A percentile compares a stretch with the other conserved stretches of the same genome.
Evolutionary conservation across 2,888 invertebrate genomes (phyloP).

Genomic region (Nymphalis urticae): DNA sequence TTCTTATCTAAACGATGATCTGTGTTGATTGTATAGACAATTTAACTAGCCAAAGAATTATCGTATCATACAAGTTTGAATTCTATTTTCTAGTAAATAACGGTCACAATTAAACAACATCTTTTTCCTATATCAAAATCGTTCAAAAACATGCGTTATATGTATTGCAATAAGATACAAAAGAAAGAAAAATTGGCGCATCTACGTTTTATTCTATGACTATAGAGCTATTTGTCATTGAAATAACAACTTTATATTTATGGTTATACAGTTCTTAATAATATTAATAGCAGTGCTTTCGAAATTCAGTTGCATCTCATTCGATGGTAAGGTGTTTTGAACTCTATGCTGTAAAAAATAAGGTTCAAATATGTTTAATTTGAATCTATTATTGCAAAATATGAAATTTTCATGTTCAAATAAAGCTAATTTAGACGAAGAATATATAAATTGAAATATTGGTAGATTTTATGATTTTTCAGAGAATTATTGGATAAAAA

Average conservation of each 20-base stretch:
- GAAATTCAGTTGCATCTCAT: slow-evolving; percentile 3
- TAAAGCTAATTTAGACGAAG: slow-evolving; percentile 41
- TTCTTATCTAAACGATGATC: not conserved
- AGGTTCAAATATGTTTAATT: not conserved
- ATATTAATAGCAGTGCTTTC: not conserved
- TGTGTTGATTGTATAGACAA: not conserved
- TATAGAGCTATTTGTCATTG: not conserved
- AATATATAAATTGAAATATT: slow-evolving; percentile 7
- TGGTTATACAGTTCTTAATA: not conserved
- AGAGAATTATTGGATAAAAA: not conserved
- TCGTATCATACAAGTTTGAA: not conserved
- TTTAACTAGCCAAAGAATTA: not conserved
- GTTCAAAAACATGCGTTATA: not conserved
- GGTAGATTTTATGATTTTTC: not conserved
- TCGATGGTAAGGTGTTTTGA: not conserved
- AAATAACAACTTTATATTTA: slow-evolving; percentile 5
- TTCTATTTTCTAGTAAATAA: not conserved
- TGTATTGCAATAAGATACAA: not conserved
- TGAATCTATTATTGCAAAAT: slow-evolving; percentile 5
- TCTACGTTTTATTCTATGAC: not conserved
- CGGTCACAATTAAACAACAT: not conserved
- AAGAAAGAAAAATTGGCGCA: not conserved
- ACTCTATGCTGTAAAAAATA: not conserved
- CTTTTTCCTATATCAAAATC: not conserved
- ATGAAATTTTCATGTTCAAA: slow-evolving; percentile 35